These are phyloP conservation scores for Hirudinaria manillensis DNA, from an alignment of 2,888 invertebrate species.

Conservation along the genomic window DNA sequence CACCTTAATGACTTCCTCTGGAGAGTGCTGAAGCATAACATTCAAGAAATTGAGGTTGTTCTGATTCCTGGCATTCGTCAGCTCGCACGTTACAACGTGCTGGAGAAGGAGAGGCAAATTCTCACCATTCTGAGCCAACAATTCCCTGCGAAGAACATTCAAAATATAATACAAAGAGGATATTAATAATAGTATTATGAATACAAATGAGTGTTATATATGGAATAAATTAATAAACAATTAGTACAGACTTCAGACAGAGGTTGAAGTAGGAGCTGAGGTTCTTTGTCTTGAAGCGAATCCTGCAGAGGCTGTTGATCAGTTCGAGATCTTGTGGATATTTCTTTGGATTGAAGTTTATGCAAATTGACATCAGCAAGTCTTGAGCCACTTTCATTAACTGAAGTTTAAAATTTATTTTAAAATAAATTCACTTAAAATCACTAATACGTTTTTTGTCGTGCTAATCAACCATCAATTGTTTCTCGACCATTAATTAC, in stretches of 20 bases:
- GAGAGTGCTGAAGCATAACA: conserved; percentile 77
- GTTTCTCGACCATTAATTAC: too few relatives aligned
- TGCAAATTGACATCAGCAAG: conserved; percentile 78
- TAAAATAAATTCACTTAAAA: too few relatives aligned
- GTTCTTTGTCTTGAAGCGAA: conserved; percentile 87
- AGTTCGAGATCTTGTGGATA: conserved; percentile 68
- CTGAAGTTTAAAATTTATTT: conserved; percentile 43
- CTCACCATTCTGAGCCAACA: conserved; percentile 76
- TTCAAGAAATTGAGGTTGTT: conserved; percentile 89
- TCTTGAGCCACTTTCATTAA: conserved; percentile 85
- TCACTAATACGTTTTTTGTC: too few relatives aligned
- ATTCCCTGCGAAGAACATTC: conserved; percentile 63
- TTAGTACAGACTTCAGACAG: conserved; percentile 62
- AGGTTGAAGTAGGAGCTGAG: conserved; percentile 79
- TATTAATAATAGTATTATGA: neutral
- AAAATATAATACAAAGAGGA: neutral
- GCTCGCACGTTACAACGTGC: conserved; percentile 87
- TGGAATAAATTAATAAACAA: neutral
- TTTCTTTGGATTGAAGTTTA: conserved; percentile 71
- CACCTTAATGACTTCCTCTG: conserved; percentile 64
- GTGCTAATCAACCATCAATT: too few relatives aligned
- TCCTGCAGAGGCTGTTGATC: conserved; percentile 76
- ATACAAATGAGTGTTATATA: neutral
- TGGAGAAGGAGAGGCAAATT: conserved; percentile 78
- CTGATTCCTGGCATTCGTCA: conserved; percentile 78